A percentile compares a stretch with the other conserved stretches of the same genome.
Conservation (phyloP, 2,797 vertebrate species). For the Oreochromis grahami region DNA sequence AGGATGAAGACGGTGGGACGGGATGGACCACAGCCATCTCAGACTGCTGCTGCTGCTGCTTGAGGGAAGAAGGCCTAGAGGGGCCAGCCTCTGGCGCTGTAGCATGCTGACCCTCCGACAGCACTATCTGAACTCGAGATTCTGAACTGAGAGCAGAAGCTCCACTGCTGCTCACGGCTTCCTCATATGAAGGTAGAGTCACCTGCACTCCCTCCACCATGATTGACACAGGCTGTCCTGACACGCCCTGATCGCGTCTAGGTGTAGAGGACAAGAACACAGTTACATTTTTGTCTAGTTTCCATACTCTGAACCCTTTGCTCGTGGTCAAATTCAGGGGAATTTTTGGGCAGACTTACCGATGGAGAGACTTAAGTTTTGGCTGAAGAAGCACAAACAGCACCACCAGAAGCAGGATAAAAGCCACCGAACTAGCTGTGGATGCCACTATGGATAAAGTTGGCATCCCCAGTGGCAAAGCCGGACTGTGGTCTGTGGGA, state of each 20-base stretch:
- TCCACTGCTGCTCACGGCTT: conserved; percentile 85
- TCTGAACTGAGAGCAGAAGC: conserved; percentile 76
- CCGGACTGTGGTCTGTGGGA: conserved; percentile 78
- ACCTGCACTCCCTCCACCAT: conserved; percentile 96
- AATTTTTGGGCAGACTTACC: conserved; percentile 67
- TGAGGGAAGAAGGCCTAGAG: conserved; percentile 64
- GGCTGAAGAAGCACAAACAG: conserved; percentile 94
- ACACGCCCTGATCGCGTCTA: conserved; percentile 88
- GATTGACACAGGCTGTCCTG: conserved; percentile 91
- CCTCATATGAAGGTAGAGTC: conserved; percentile 91
- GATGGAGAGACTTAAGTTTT: conserved; percentile 92
- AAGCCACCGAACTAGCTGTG: conserved; percentile 90
- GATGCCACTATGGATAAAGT: conserved; percentile 92
- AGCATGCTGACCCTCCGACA: conserved; percentile 82
- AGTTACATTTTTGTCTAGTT: neutral
- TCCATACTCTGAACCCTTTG: neutral
- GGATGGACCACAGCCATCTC: conserved; percentile 90
- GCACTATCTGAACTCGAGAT: conserved; percentile 87
- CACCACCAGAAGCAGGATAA: conserved; percentile 92
- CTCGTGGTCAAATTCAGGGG: neutral
- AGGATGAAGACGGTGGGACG: conserved; percentile 75
- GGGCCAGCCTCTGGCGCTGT: conserved; percentile 74
- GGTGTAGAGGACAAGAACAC: neutral
- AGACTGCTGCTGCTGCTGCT: conserved; percentile 76
- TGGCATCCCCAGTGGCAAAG: conserved; percentile 85